Conservation (phyloP, 2,888 invertebrate genomes). For the Drymonia ruficornis region DNA sequence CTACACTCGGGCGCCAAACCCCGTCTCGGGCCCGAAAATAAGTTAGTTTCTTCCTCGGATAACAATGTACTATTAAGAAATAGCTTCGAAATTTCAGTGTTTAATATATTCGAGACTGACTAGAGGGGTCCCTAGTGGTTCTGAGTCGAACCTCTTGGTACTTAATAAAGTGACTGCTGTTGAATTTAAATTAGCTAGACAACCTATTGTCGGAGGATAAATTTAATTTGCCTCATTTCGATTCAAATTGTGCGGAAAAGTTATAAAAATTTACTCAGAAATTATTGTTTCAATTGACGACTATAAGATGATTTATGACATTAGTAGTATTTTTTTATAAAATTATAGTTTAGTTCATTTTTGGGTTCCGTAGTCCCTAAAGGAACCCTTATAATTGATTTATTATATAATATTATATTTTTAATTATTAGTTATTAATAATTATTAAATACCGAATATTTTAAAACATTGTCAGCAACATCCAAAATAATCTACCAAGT, state of each 20-base stretch:
- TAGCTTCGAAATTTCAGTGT: constrained; percentile 19
- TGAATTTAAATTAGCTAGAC: constrained; percentile 21
- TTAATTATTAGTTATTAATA: too few species aligned
- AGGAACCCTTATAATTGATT: too few species aligned
- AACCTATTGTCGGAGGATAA: constrained; percentile 23
- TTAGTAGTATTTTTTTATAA: too few species aligned
- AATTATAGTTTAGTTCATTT: too few species aligned
- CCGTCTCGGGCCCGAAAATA: too few species aligned
- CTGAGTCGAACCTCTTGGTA: constrained; percentile 8
- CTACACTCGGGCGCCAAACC: too few species aligned
- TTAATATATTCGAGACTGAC: constrained; percentile 26
- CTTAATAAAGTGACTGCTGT: constrained; percentile 23
- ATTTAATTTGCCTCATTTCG: constrained; percentile 27
- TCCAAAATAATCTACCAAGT: too few species aligned
- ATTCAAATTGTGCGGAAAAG: neutral
- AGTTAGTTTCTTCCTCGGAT: too few species aligned
- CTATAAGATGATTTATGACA: neutral
- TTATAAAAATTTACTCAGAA: neutral
- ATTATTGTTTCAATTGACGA: too few species aligned
- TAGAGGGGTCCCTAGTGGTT: constrained; percentile 18
- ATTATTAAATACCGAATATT: neutral
- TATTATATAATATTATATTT: too few species aligned
- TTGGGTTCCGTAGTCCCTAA: too few species aligned
- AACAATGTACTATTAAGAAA: constrained; percentile 13
- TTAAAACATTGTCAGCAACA: too few species aligned